A percentile compares a stretch with the other conserved stretches of the same genome.
Conservation (phyloP, 2,113 vertebrate species). For the Alethe castanea region DNA sequence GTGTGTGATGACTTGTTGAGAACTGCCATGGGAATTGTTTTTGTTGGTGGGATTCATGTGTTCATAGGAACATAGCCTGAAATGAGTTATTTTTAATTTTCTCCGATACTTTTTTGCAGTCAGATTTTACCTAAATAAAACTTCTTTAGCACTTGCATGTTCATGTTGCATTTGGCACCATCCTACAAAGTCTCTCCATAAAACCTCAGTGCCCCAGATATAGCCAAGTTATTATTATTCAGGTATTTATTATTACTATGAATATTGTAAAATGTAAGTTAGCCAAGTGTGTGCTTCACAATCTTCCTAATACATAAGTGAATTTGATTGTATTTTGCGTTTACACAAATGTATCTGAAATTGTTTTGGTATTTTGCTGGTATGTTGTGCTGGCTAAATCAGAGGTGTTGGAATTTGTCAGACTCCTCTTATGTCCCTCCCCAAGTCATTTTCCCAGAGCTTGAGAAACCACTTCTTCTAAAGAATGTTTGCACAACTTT, state of each 20-base stretch:
- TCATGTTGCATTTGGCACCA: slow-evolving; percentile 41
- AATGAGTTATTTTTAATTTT: not conserved
- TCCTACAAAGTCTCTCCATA: not conserved
- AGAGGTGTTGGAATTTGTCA: slow-evolving; percentile 47
- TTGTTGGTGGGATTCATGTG: not conserved
- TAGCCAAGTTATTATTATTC: slow-evolving; percentile 45
- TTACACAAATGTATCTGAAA: not conserved
- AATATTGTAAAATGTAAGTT: slow-evolving; percentile 19
- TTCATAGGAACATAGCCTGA: not conserved
- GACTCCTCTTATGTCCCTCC: not conserved
- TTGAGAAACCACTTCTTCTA: slow-evolving; percentile 17
- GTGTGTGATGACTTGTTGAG: not conserved
- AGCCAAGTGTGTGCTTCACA: not conserved
- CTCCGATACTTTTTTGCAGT: not conserved
- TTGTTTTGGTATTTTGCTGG: not conserved
- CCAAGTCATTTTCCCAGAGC: slow-evolving; percentile 12
- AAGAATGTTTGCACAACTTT: slow-evolving; percentile 38
- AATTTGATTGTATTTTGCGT: not conserved
- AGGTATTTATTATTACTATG: slow-evolving; percentile 48
- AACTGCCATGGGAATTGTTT: not conserved
- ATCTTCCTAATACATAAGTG: not conserved
- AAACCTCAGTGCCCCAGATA: slow-evolving; percentile 1
- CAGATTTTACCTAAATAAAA: slow-evolving; percentile 30
- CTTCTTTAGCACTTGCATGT: not conserved
- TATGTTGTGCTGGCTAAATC: not conserved